A percentile compares a stretch with the other conserved stretches of the same genome.
These are phyloP conservation scores for Cheilosia vernalis DNA, from an alignment of 2,888 invertebrate genomes.

Conservation along the genomic window DNA sequence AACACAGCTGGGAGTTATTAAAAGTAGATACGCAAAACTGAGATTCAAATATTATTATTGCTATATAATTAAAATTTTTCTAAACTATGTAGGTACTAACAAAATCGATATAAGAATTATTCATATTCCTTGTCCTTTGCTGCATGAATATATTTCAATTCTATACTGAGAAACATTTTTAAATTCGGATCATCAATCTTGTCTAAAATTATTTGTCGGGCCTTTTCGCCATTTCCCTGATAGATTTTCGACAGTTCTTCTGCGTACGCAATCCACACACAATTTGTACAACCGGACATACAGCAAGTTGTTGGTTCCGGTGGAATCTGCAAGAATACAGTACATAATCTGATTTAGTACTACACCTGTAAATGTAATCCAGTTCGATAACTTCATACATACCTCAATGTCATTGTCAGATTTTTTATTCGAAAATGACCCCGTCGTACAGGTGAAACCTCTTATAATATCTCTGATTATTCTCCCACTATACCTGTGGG, in stretches of 20 bases:
- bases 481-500: conserved; percentile 37
- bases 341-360: not conserved
- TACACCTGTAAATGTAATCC: too few species aligned
- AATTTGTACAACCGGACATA: conserved; percentile 95
- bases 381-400: not conserved
- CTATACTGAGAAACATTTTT: conserved; percentile 91
- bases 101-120: not conserved
- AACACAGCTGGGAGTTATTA: not conserved
- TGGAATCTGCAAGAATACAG: conserved; percentile 79
- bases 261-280: conserved; percentile 96
- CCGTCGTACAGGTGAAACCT: conserved; percentile 29
- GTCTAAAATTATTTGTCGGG: conserved; percentile 88
- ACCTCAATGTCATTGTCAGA: conserved; percentile 43
- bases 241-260: conserved; percentile 88
- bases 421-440: conserved; percentile 34
- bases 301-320: conserved; percentile 92
- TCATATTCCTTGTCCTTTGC: not conserved
- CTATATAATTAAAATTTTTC: not conserved
- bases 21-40: not conserved
- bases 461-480: conserved; percentile 33
- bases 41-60: not conserved
- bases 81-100: not conserved
- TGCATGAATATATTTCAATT: conserved; percentile 85
- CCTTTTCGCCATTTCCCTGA: conserved; percentile 88
- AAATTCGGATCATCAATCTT: conserved; percentile 92